Evolutionary conservation across 2,888 invertebrate species (phyloP).

Genomic region (Herminia tarsipennalis): DNA sequence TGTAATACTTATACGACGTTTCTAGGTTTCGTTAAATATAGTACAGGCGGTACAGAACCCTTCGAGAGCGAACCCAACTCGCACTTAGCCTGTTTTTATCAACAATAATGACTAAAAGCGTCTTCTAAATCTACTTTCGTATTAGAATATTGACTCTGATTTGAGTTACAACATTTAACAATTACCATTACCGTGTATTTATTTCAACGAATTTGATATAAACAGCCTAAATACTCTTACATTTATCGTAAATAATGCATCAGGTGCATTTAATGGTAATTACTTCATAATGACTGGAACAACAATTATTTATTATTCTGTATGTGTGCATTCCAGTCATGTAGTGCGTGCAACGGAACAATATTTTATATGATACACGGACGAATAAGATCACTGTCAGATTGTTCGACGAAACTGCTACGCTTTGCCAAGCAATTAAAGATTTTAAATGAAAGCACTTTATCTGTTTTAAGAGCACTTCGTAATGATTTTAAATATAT

Average conservation of each 20-base stretch:
- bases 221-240: constrained; percentile 6
- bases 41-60: too few relatives aligned
- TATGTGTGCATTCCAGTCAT: constrained; percentile 48
- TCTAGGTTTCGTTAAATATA: too few relatives aligned
- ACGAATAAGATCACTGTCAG: constrained; percentile 7
- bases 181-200: too few relatives aligned
- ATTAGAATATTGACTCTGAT: neutral
- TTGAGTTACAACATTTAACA: too few relatives aligned
- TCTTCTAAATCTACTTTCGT: neutral
- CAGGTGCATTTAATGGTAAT: constrained; percentile 68
- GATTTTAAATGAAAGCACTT: constrained; percentile 4
- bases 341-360: constrained; percentile 61
- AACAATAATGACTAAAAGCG: neutral
- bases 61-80: neutral
- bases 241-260: constrained; percentile 64
- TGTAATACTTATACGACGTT: too few relatives aligned
- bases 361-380: constrained; percentile 54
- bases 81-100: neutral
- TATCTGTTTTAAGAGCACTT: neutral
- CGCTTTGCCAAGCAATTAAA: constrained; percentile 8
- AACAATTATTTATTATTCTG: constrained; percentile 69
- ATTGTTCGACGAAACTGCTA: constrained; percentile 10
- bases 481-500: neutral
- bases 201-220: neutral
- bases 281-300: constrained; percentile 70